Evolutionary conservation across 2,888 invertebrate genomes (phyloP).

Genomic region (Spisula solida): DNA sequence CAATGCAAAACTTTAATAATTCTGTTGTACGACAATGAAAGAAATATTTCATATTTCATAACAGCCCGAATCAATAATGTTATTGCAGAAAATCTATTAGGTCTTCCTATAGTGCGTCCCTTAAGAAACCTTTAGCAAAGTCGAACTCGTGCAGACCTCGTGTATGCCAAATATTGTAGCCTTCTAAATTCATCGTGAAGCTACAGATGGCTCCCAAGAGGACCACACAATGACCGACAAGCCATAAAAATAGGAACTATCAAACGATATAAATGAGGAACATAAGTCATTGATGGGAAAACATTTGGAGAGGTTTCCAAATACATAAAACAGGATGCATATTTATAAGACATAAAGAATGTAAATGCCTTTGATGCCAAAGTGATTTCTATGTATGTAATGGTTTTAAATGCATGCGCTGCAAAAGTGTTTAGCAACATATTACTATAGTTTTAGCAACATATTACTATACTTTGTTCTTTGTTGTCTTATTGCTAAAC

Average conservation of each 20-base stretch:
- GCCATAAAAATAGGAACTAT: conserved; percentile 15
- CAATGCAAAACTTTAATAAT: conserved; percentile 17
- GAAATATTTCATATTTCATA: conserved; percentile 49
- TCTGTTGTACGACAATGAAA: not conserved
- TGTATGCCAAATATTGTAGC: conserved; percentile 35
- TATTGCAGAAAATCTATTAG: conserved; percentile 38
- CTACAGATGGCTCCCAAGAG: not conserved
- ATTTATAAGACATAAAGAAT: conserved; percentile 17
- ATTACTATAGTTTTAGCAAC: not conserved
- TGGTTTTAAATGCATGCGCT: not conserved
- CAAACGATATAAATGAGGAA: conserved; percentile 21
- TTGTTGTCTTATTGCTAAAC: not conserved
- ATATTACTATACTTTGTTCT: not conserved
- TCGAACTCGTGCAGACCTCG: conserved; percentile 16
- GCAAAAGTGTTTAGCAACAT: not conserved
- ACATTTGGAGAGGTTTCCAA: conserved; percentile 8
- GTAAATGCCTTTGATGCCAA: not conserved
- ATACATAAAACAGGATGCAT: not conserved
- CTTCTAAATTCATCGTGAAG: conserved; percentile 14
- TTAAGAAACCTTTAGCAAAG: conserved; percentile 19
- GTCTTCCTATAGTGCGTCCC: conserved; percentile 31
- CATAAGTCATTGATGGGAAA: not conserved
- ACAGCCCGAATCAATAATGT: conserved; percentile 32
- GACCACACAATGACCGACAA: conserved; percentile 1
- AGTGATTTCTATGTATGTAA: not conserved